A percentile compares a stretch with the other conserved stretches of the same genome.
Evolutionary conservation across 2,797 vertebrate species (phyloP).

Genomic region (Scolopax bukidnonensis): DNA sequence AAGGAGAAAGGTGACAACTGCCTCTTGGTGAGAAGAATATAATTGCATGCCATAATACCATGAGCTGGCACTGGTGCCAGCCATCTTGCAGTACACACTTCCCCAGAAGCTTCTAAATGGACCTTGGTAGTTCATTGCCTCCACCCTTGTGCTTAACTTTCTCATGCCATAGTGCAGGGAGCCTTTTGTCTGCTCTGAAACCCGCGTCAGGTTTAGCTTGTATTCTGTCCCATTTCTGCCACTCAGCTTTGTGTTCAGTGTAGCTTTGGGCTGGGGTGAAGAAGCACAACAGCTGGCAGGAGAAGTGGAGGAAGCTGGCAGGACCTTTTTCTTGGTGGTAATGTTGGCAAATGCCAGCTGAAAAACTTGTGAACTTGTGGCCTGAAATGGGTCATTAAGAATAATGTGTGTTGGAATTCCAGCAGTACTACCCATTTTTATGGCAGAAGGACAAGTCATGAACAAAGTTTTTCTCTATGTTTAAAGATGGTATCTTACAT

Average conservation of each 20-base stretch:
- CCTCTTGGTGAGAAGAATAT: background rate
- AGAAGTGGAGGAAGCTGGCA: background rate
- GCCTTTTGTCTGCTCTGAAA: background rate
- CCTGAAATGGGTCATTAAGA: background rate
- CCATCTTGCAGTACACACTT: background rate
- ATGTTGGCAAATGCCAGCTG: background rate
- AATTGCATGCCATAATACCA: background rate
- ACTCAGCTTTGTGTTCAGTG: background rate
- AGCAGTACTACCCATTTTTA: background rate
- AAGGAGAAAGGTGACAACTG: background rate
- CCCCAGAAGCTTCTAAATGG: background rate
- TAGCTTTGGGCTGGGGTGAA: background rate
- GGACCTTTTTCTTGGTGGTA: background rate
- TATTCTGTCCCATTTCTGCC: background rate
- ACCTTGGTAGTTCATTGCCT: background rate
- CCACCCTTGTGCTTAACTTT: background rate
- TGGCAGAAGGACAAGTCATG: background rate
- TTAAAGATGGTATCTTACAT: conserved; percentile 9
- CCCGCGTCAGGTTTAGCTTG: background rate
- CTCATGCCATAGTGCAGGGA: background rate
- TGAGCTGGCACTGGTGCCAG: background rate
- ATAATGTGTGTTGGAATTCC: background rate
- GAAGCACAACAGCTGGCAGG: background rate
- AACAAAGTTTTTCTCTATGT: background rate
- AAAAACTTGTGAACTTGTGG: background rate